These are phyloP conservation scores for Ischnura elegans DNA, from an alignment of 2,888 invertebrate species.

Conservation along the genomic window DNA sequence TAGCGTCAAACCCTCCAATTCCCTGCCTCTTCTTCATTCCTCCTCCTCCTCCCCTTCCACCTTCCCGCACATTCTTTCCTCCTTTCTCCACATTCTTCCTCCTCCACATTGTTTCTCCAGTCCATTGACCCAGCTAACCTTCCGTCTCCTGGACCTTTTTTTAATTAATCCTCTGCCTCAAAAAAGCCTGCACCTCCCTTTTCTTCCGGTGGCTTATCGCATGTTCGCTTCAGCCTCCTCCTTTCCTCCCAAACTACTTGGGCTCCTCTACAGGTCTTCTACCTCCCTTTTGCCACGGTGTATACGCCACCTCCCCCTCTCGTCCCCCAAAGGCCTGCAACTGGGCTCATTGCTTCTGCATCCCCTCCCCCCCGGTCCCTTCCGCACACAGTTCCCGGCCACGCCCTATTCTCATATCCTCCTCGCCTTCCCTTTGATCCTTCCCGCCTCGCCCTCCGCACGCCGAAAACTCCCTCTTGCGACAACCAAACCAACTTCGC, in stretches of 20 bases:
- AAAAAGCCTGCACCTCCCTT: neutral
- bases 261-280: neutral
- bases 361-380: neutral
- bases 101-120: constrained; percentile 15
- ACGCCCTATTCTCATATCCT: constrained; percentile 27
- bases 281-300: neutral
- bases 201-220: constrained; percentile 27
- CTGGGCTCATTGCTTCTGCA: too few relatives aligned
- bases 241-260: neutral
- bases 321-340: neutral
- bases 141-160: constrained; percentile 31
- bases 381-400: neutral
- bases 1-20: too few relatives aligned
- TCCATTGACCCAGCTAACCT: constrained; percentile 49
- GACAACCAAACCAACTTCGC: neutral
- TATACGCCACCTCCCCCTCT: neutral
- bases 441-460: neutral
- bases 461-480: neutral
- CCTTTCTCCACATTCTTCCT: neutral
- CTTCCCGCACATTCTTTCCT: neutral
- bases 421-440: constrained; percentile 13
- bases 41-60: neutral
- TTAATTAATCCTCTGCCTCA: neutral
- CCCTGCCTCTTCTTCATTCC: neutral
- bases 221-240: neutral